These are phyloP conservation scores for Rachycentron canadum DNA, from an alignment of 2,797 vertebrate genomes.

Conservation along the genomic window DNA sequence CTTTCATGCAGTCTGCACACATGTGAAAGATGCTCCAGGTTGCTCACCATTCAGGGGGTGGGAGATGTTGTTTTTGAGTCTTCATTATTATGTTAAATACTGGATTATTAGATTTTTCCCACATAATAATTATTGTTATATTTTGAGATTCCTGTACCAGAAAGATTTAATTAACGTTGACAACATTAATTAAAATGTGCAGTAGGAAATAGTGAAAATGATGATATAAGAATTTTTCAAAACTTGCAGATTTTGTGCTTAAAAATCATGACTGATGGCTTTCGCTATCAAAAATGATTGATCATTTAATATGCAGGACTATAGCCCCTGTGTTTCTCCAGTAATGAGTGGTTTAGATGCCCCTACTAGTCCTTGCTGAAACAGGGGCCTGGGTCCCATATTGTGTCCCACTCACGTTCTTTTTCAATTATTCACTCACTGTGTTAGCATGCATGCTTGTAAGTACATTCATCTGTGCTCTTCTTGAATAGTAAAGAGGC, in stretches of 20 bases:
- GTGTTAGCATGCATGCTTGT: background rate
- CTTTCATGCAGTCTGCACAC: background rate
- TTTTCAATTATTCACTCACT: background rate
- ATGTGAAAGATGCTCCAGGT: background rate
- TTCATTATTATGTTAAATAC: background rate
- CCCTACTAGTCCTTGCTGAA: slow-evolving; percentile 4
- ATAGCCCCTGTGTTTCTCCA: background rate
- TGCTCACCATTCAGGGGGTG: background rate
- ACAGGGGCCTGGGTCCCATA: slow-evolving; percentile 13
- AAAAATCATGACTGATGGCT: background rate
- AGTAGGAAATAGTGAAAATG: background rate
- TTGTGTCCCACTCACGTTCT: slow-evolving; percentile 5
- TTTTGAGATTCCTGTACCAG: background rate
- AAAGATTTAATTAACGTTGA: background rate
- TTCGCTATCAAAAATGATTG: no score
- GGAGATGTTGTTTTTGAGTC: slow-evolving; percentile 8
- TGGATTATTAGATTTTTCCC: no score
- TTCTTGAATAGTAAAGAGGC: slow-evolving; percentile 3
- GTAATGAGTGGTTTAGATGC: background rate
- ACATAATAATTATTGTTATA: background rate
- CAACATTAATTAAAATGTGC: background rate
- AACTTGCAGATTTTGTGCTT: background rate
- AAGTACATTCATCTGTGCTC: background rate
- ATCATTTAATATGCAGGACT: background rate
- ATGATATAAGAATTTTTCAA: background rate